These are phyloP conservation scores for Trissolcus brochymenae DNA, from an alignment of 2,888 invertebrate species.

Conservation along the genomic window DNA sequence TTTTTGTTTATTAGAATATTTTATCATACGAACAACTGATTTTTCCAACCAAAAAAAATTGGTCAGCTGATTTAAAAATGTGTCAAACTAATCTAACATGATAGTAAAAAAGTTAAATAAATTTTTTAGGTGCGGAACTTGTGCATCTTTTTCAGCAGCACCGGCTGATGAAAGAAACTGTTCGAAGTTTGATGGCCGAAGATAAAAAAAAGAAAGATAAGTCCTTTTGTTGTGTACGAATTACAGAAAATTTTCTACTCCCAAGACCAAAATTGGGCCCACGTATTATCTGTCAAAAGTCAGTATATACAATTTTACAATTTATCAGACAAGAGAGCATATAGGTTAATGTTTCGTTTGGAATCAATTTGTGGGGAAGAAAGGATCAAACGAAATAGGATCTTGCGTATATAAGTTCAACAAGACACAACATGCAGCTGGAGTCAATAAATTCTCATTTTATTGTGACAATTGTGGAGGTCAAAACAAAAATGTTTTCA, in stretches of 20 bases:
- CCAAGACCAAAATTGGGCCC: background rate
- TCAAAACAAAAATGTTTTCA: background rate
- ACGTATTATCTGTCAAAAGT: background rate
- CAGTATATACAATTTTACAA: background rate
- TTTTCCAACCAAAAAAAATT: constrained; percentile 1
- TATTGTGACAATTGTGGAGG: background rate
- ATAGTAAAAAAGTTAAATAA: too few species aligned
- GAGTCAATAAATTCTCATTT: background rate
- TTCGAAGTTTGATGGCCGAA: too few species aligned
- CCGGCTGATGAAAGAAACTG: background rate
- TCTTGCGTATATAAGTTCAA: background rate
- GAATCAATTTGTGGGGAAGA: background rate
- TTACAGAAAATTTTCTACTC: too few species aligned
- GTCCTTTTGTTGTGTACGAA: too few species aligned
- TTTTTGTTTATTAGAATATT: background rate
- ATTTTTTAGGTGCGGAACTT: background rate
- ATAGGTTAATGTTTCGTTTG: background rate
- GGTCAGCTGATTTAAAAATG: background rate
- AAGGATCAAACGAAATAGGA: background rate
- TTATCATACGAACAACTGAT: background rate
- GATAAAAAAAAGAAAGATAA: too few species aligned
- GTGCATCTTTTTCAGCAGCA: background rate
- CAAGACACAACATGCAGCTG: background rate
- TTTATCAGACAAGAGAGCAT: background rate
- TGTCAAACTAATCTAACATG: too few species aligned